Evolutionary conservation across 2,888 invertebrate genomes (phyloP), one percentile per base, ranked within the genome.

Genomic region (Cryptus viduatorius): DNA sequence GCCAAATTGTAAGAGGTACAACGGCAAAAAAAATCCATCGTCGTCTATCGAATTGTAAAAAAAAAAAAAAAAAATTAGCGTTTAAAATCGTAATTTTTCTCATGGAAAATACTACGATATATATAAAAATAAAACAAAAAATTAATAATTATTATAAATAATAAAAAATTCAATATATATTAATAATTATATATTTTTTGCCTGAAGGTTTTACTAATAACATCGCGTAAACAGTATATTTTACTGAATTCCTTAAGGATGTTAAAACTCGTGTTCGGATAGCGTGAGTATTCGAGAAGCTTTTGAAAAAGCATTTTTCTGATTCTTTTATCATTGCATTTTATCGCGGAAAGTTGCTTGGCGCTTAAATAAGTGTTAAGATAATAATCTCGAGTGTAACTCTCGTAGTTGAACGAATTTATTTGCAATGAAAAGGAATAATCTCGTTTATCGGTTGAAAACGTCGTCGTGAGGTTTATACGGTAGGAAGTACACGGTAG

Each of bases 401-500:
- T 14, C 14, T 10, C 61, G 31, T 31, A 31, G 31, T 14, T 29
- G 10, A 10, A 61, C 48, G 19, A 65, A 50, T 69, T n/a, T 29
- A 50, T 69, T 50, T 50, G 48, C n/a, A n/a, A 37, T 8, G 29
- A 10, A 50, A 50, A n/a, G 50, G n/a, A 50, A 69, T 69, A 29
- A 69, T 48, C 68, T 69, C 68, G 68, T 46, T 48, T 69, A 69
- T 69, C 68, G 68, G 68, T 69, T 14, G n/a, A 64, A 29, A 69
- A 46, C 19, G 48, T 68, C 29, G 68, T 48, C 24, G 44, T 14
- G 16, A 10, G 53, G 24, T 48, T n/a, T 24, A 14, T 46, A 46
- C 24, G 29, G n/a, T n/a, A 14, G n/a, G 12, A 29, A 29, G 61
- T 24, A 24, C 56, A 4, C 19, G 56, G 10, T 7, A 29, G 14